phyloP scores from a whole-genome alignment of 2,888 invertebrate species.

The Xestia ashworthii region DNA sequence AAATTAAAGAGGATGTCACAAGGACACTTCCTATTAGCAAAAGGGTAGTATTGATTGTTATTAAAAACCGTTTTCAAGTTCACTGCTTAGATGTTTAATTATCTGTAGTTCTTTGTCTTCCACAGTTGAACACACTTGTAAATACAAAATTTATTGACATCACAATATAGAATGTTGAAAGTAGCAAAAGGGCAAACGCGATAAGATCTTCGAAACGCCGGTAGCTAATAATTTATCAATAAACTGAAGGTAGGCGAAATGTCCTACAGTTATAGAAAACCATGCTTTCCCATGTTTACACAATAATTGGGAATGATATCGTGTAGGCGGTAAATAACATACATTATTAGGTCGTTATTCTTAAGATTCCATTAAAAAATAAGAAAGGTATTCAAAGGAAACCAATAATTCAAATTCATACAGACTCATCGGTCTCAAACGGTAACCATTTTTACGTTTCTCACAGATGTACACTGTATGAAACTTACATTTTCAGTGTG shows the following conservation, averaged over 20 bases:
- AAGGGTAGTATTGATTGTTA: constrained; percentile 40
- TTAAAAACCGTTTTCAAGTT: constrained; percentile 39
- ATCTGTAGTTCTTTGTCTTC: constrained; percentile 20
- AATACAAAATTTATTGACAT: constrained; percentile 32
- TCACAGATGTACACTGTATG: neutral
- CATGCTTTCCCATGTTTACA: constrained; percentile 36
- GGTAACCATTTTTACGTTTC: constrained; percentile 14
- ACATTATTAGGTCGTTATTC: neutral
- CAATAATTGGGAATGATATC: neutral
- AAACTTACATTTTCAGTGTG: neutral
- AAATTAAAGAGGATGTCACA: neutral
- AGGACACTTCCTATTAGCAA: neutral
- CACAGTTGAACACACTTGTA: constrained; percentile 5
- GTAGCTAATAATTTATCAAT: constrained; percentile 62
- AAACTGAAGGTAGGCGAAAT: constrained; percentile 61
- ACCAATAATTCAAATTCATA: constrained; percentile 60
- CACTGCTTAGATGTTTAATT: constrained; percentile 20
- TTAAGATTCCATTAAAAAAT: constrained; percentile 27
- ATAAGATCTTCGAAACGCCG: constrained; percentile 65
- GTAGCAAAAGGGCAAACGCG: constrained; percentile 63
- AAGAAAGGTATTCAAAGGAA: constrained; percentile 45
- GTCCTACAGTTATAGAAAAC: constrained; percentile 16
- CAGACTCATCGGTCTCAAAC: constrained; percentile 47
- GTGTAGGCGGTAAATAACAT: neutral
- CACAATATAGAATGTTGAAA: constrained; percentile 20